These are phyloP conservation scores for Pheosia gnoma DNA, from an alignment of 2,888 invertebrate species.

Conservation along the genomic window DNA sequence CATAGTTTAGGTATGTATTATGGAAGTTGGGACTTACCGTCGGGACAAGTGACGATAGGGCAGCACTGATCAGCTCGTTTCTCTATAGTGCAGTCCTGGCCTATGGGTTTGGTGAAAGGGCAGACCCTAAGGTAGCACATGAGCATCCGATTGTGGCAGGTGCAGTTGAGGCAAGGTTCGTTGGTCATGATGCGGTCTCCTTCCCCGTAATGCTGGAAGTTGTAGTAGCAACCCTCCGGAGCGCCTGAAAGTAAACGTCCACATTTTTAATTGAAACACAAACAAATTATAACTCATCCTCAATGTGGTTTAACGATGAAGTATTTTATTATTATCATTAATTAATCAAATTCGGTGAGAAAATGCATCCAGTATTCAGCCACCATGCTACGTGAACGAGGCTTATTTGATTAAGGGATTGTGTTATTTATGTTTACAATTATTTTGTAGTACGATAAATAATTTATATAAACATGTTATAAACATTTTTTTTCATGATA, in stretches of 20 bases:
- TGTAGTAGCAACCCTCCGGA: conserved; percentile 93
- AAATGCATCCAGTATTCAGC: no score
- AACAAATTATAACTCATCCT: no score
- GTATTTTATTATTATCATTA: no score
- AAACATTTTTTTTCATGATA: no score
- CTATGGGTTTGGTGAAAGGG: conserved; percentile 96
- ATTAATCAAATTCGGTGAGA: no score
- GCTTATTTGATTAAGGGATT: no score
- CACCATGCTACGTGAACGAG: no score
- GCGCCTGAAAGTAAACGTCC: conserved; percentile 67
- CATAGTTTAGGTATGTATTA: neutral
- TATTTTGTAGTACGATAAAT: no score
- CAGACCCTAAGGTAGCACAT: conserved; percentile 98
- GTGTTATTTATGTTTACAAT: no score
- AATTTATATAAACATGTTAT: no score
- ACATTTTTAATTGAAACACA: neutral
- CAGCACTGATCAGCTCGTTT: conserved; percentile 97
- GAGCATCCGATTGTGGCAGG: conserved; percentile 96
- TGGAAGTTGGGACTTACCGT: conserved; percentile 85
- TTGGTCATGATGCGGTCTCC: conserved; percentile 97
- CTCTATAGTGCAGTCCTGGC: conserved; percentile 95
- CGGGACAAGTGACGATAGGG: conserved; percentile 96
- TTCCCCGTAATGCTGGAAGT: conserved; percentile 96
- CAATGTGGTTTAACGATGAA: no score
- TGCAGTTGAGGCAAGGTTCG: conserved; percentile 97